These are phyloP conservation scores for Polypedilum pembai DNA, from an alignment of 1,140 invertebrate genomes.

Conservation along the genomic window DNA sequence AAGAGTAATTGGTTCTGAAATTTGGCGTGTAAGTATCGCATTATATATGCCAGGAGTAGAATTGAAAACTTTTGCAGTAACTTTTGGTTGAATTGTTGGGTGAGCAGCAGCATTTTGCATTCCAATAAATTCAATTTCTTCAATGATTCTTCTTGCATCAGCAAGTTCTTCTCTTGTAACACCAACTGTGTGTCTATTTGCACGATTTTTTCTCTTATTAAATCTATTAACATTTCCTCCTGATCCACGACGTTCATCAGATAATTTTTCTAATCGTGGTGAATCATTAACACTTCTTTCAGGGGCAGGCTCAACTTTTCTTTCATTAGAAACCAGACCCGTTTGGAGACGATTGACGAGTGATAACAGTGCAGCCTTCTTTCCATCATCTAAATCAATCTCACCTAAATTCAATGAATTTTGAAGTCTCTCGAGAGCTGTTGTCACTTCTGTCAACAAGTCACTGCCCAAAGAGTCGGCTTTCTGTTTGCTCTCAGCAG, in stretches of 20 bases:
- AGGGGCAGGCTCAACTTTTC: conserved; percentile 38
- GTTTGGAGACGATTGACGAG: conserved; percentile 67
- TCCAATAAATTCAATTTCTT: conserved; percentile 51
- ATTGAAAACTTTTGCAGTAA: conserved; percentile 31
- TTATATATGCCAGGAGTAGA: conserved; percentile 31
- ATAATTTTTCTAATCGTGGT: conserved; percentile 31
- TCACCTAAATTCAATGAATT: conserved; percentile 56
- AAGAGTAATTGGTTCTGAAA: conserved; percentile 29
- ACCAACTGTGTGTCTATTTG: conserved; percentile 67
- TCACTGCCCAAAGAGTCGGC: conserved; percentile 42
- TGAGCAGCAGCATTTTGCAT: conserved; percentile 25
- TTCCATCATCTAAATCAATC: conserved; percentile 45
- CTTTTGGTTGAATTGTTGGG: background rate
- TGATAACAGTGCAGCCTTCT: conserved; percentile 57
- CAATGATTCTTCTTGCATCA: conserved; percentile 62
- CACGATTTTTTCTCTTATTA: conserved; percentile 45
- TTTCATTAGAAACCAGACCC: conserved; percentile 52
- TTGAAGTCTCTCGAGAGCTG: conserved; percentile 63
- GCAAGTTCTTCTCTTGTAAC: conserved; percentile 71
- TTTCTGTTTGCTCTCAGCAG: conserved; percentile 37
- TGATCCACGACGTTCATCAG: conserved; percentile 27
- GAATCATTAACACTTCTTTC: too few relatives aligned
- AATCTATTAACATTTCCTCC: conserved; percentile 37
- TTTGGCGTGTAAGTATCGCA: background rate
- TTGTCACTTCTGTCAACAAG: conserved; percentile 69